A percentile compares a stretch with the other conserved stretches of the same genome.
phyloP scores from a whole-genome alignment of 2,113 vertebrate species.

The Sinocyclocheilus rhinocerous region DNA sequence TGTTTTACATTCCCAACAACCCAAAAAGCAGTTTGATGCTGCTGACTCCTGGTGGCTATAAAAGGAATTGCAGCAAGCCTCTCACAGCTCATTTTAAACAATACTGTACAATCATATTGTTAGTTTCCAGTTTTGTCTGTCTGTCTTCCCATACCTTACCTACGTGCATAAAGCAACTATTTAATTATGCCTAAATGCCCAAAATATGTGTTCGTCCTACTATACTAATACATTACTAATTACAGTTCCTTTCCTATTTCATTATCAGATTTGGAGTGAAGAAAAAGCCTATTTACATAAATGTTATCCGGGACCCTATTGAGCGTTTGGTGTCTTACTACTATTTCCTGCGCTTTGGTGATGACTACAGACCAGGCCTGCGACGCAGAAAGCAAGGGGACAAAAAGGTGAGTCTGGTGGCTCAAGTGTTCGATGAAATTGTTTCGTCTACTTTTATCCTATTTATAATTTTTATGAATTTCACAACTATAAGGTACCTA shows the following conservation, averaged over 20 bases:
- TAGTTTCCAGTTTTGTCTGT: neutral
- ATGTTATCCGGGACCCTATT: conserved; percentile 95
- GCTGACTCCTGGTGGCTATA: conserved; percentile 63
- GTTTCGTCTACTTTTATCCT: neutral
- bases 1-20: neutral
- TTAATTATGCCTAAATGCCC: neutral
- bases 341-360: conserved; percentile 97
- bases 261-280: conserved; percentile 90
- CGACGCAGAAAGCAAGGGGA: conserved; percentile 96
- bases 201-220: neutral
- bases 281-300: conserved; percentile 97
- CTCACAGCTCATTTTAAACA: neutral
- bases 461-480: neutral
- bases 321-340: conserved; percentile 98
- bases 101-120: neutral
- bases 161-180: neutral
- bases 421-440: neutral
- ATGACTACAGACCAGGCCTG: conserved; percentile 96
- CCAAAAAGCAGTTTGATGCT: neutral
- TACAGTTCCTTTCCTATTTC: conserved; percentile 14
- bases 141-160: neutral
- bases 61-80: neutral
- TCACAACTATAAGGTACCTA: neutral
- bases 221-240: neutral
- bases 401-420: conserved; percentile 85